Conservation (phyloP, 1,140 invertebrate species). For the Pentalonia nigronervosa region DNA sequence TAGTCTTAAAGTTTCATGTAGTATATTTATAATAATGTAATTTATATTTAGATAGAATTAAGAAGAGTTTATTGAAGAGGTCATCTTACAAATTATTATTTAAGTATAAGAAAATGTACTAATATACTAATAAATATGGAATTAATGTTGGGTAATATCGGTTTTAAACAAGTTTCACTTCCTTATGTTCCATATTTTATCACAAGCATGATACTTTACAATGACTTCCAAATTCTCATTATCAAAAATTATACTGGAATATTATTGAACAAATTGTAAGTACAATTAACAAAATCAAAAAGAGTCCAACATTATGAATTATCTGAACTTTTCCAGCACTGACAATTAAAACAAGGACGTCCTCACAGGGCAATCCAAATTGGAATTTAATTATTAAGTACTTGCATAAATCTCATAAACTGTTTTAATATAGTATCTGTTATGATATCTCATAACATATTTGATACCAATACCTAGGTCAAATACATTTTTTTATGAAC, state of each 20-base stretch:
- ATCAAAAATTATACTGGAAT: neutral
- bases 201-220: no score
- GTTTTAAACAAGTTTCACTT: neutral
- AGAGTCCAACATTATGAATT: neutral
- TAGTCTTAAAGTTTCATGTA: neutral
- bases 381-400: neutral
- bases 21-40: neutral
- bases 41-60: neutral
- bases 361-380: neutral
- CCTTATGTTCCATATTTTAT: neutral
- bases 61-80: neutral
- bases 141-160: neutral
- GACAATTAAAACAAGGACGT: neutral
- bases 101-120: neutral
- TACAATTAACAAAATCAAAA: neutral
- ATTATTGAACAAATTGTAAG: neutral
- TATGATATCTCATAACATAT: no score
- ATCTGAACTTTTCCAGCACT: neutral
- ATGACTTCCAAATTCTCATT: neutral
- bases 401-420: neutral
- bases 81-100: neutral
- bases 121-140: constrained; percentile 1
- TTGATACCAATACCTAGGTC: neutral
- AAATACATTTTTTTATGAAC: neutral
- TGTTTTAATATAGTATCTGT: no score